Percentiles rank a stretch among this genome's conserved stretches.
Conservation (phyloP, 1,140 invertebrate genomes). For the Nephila pilipes region DNA sequence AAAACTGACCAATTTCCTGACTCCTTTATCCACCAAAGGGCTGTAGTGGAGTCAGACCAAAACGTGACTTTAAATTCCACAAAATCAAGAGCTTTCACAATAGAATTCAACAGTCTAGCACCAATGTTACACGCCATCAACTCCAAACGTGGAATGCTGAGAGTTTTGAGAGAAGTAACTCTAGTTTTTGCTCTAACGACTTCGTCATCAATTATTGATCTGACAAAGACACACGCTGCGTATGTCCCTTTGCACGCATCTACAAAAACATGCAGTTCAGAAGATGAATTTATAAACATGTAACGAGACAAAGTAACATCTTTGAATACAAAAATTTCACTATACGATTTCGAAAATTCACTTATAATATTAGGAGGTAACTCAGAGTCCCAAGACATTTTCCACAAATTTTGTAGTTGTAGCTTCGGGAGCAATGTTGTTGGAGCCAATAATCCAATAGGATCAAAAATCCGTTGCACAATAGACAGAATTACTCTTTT, state of each 20-base stretch:
- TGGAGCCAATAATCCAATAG: slow-evolving; percentile 45
- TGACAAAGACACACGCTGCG: neutral
- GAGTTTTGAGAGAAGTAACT: too few relatives aligned
- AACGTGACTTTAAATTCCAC: neutral
- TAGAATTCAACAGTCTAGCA: neutral
- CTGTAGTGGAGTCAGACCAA: slow-evolving; percentile 44
- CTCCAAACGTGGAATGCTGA: too few relatives aligned
- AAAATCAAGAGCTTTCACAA: too few relatives aligned
- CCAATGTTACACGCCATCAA: neutral
- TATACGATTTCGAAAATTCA: neutral
- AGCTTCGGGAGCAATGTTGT: slow-evolving; percentile 50
- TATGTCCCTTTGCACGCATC: neutral
- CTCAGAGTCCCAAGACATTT: neutral
- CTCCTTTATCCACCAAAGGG: slow-evolving; percentile 63
- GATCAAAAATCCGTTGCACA: slow-evolving; percentile 58
- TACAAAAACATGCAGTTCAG: slow-evolving; percentile 19
- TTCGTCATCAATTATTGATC: neutral
- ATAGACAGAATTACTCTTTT: slow-evolving; percentile 51
- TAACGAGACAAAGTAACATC: neutral
- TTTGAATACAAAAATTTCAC: neutral
- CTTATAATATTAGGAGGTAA: neutral
- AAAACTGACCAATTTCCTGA: neutral
- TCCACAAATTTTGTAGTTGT: slow-evolving; percentile 23
- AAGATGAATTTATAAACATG: neutral
- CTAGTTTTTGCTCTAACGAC: neutral